Conservation (phyloP, 92 coral and sea anemone species). For the Epizoanthus rinbou region DNA sequence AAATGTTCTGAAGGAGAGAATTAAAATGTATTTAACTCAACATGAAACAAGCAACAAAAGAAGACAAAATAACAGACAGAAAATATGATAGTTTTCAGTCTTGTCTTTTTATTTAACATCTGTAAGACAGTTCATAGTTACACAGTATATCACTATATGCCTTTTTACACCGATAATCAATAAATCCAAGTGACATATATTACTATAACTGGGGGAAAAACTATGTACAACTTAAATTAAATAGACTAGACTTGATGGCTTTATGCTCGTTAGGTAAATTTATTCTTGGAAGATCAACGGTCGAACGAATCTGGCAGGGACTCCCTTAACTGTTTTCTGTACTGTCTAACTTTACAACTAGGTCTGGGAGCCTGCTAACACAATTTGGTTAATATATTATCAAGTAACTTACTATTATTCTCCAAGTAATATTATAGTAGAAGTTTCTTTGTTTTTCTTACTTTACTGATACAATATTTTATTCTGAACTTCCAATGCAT, state of each 20-base stretch:
- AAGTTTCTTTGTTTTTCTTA: not conserved
- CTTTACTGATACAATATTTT: not conserved
- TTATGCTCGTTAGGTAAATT: no score
- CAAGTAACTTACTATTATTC: not conserved
- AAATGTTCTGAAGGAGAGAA: not conserved
- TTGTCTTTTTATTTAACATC: not conserved
- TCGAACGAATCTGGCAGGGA: no score
- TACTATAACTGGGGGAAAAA: no score
- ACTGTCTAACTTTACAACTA: no score
- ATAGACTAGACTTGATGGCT: no score
- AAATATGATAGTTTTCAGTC: not conserved
- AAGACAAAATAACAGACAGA: not conserved
- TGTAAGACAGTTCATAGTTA: not conserved
- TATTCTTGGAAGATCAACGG: no score
- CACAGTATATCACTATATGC: not conserved
- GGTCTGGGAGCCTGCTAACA: no score
- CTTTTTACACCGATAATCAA: not conserved
- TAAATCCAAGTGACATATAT: not conserved
- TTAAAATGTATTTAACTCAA: not conserved
- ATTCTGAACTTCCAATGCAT: not conserved
- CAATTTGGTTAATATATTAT: no score
- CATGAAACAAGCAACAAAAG: not conserved
- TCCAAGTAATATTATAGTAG: not conserved
- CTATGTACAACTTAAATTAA: no score
- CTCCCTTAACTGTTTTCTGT: no score